phyloP scores from a whole-genome alignment of 2,888 invertebrate species.

The Campoplex nolae region DNA sequence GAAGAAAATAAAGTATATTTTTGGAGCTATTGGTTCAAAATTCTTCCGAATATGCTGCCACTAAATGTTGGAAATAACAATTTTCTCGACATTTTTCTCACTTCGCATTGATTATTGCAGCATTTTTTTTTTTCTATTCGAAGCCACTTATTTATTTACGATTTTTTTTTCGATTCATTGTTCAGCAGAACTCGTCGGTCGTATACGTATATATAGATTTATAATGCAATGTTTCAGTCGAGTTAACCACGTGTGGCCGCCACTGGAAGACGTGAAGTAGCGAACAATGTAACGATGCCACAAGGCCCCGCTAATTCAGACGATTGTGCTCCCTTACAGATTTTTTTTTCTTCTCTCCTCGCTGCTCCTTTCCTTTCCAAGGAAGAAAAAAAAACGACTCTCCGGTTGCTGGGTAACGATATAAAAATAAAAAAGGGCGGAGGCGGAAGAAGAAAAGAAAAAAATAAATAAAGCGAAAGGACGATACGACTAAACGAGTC shows the following conservation, averaged over 20 bases:
- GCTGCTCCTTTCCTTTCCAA: constrained; percentile 36
- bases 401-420: constrained; percentile 29
- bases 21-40: too few species aligned
- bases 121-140: neutral
- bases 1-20: too few species aligned
- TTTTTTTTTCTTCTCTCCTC: constrained; percentile 58
- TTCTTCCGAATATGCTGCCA: too few species aligned
- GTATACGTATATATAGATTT: constrained; percentile 21
- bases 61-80: neutral
- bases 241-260: constrained; percentile 52
- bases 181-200: neutral
- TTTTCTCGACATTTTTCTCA: neutral
- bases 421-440: constrained; percentile 65
- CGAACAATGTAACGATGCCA: constrained; percentile 74
- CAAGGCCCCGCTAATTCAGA: constrained; percentile 76
- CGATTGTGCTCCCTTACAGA: constrained; percentile 75
- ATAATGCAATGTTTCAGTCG: constrained; percentile 19
- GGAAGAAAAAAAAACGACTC: constrained; percentile 45
- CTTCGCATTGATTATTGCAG: neutral
- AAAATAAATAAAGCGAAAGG: neutral
- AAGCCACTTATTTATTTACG: neutral
- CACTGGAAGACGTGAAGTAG: constrained; percentile 67
- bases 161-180: constrained; percentile 23
- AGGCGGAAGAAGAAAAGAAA: constrained; percentile 3
- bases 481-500: constrained; percentile 32